Evolutionary conservation across 2,888 invertebrate species (phyloP).

Genomic region (Drosophila pullipes): DNA sequence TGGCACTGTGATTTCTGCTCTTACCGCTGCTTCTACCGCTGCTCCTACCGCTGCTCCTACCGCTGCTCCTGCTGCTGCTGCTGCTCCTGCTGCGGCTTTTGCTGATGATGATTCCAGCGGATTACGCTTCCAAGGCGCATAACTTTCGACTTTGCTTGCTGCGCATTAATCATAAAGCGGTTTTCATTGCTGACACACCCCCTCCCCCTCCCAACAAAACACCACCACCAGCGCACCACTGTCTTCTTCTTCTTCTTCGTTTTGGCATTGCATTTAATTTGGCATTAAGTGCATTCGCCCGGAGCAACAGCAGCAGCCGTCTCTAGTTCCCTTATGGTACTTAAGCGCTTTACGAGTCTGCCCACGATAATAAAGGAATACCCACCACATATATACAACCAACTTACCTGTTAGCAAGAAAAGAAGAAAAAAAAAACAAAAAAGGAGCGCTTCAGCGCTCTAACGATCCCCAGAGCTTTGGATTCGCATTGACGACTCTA

Average conservation of each 20-base stretch:
- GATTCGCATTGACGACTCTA: slow-evolving; percentile 45
- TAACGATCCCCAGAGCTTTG: slow-evolving; percentile 43
- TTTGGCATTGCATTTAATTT: slow-evolving; percentile 71
- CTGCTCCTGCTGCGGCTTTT: slow-evolving; percentile 10
- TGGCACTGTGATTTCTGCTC: slow-evolving; percentile 68
- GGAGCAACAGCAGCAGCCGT: slow-evolving; percentile 15
- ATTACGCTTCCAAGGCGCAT: slow-evolving; percentile 68
- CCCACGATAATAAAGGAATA: slow-evolving; percentile 65
- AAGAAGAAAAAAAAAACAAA: not conserved
- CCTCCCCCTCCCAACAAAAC: not conserved
- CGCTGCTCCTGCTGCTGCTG: slow-evolving; percentile 13
- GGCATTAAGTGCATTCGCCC: slow-evolving; percentile 73
- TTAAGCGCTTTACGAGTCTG: slow-evolving; percentile 69
- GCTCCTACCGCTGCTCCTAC: slow-evolving; percentile 10
- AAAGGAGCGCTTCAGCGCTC: not conserved
- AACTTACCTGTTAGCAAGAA: slow-evolving; percentile 33
- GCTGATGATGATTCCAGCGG: slow-evolving; percentile 50
- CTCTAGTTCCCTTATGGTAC: slow-evolving; percentile 45
- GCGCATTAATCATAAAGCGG: slow-evolving; percentile 75
- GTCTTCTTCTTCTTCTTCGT: not conserved
- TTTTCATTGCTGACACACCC: slow-evolving; percentile 48
- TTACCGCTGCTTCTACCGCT: slow-evolving; percentile 4
- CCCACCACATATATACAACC: slow-evolving; percentile 6
- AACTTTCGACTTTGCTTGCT: slow-evolving; percentile 55
- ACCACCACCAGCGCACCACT: not conserved